Evolutionary conservation across 2,888 invertebrate genomes (phyloP).

Genomic region (Cheilosia vernalis): DNA sequence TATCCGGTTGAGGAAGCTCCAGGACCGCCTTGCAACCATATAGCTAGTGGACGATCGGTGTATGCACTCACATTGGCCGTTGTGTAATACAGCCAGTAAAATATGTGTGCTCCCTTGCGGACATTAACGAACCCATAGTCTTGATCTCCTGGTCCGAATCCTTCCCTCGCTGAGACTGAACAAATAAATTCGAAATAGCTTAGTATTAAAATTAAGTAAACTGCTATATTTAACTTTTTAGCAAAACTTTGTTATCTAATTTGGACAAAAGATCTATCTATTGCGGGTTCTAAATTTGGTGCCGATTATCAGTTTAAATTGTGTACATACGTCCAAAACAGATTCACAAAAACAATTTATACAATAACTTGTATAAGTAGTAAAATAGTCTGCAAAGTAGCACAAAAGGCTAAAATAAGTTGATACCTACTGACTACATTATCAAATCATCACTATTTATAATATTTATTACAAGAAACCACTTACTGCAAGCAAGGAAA

Average conservation of each 20-base stretch:
- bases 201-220: not conserved
- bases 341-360: too few relatives aligned
- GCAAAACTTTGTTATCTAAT: too few relatives aligned
- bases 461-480: not conserved
- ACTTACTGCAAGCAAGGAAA: slow-evolving; percentile 48
- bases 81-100: slow-evolving; percentile 94
- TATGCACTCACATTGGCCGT: slow-evolving; percentile 86
- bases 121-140: slow-evolving; percentile 90
- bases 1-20: slow-evolving; percentile 91
- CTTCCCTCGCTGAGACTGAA: slow-evolving; percentile 77
- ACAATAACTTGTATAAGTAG: too few relatives aligned
- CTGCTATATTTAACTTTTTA: too few relatives aligned
- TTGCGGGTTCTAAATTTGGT: too few relatives aligned
- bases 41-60: slow-evolving; percentile 89
- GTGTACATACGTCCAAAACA: too few relatives aligned
- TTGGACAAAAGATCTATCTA: too few relatives aligned
- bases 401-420: not conserved
- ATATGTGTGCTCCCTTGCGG: slow-evolving; percentile 90
- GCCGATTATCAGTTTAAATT: too few relatives aligned
- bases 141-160: slow-evolving; percentile 87
- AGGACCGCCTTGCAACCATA: slow-evolving; percentile 96
- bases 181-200: not conserved
- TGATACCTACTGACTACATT: not conserved
- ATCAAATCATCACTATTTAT: not conserved
- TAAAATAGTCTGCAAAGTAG: too few relatives aligned